Evolutionary conservation across 2,113 vertebrate genomes (phyloP).

Genomic region (Kobus ellipsiprymnus): DNA sequence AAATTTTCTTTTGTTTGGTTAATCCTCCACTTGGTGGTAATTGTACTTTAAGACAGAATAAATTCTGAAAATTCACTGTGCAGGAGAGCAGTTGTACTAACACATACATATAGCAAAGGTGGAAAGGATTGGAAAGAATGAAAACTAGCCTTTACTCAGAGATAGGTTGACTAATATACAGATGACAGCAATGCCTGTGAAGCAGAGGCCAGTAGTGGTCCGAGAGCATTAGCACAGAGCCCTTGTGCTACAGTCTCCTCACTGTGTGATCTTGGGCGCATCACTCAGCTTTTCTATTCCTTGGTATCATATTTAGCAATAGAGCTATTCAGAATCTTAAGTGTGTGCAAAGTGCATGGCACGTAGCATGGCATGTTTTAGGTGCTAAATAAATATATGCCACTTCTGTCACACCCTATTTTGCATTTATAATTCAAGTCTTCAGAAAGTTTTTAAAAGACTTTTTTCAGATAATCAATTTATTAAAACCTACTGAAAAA

Average conservation of each 20-base stretch:
- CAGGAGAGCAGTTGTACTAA: not conserved
- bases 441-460: not conserved
- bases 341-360: not conserved
- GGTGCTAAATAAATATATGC: not conserved
- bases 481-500: not conserved
- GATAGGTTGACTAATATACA: not conserved
- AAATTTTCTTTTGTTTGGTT: not conserved
- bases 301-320: not conserved
- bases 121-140: not conserved
- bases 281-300: not conserved
- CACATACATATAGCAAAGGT: not conserved
- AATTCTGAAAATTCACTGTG: not conserved
- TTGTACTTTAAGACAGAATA: not conserved
- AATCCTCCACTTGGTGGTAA: not conserved
- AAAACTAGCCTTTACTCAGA: not conserved
- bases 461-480: not conserved
- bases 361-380: not conserved
- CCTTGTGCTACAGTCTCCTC: not conserved
- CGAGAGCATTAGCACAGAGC: not conserved
- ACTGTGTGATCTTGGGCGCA: not conserved
- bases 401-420: not conserved
- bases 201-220: not conserved
- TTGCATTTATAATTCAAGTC: not conserved
- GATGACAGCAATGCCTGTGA: not conserved
- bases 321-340: not conserved